phyloP scores from a whole-genome alignment of 2,113 vertebrate genomes.

The Oreotrochilus melanogaster region DNA sequence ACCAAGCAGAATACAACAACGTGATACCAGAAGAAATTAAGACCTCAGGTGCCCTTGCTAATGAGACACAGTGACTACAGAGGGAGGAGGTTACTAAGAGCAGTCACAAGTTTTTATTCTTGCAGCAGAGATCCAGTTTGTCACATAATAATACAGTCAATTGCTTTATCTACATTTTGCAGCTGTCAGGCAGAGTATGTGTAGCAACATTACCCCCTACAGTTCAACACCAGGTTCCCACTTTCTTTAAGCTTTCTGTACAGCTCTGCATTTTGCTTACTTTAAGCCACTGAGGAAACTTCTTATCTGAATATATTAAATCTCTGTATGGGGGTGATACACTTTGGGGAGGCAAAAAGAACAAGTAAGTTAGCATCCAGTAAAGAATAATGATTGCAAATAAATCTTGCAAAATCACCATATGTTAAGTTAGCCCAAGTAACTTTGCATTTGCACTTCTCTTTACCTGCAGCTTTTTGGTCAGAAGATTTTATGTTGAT shows the following conservation, averaged over 20 bases:
- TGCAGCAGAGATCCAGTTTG: background rate
- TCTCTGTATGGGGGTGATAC: background rate
- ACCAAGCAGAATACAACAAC: rapidly evolving
- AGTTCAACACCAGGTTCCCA: conserved; percentile 27
- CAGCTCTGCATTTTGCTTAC: background rate
- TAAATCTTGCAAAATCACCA: background rate
- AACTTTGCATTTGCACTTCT: background rate
- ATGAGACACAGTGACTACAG: rapidly evolving
- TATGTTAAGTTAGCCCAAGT: background rate
- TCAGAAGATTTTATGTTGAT: background rate
- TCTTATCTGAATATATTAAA: background rate
- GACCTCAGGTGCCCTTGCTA: background rate
- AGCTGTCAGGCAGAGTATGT: conserved; percentile 8
- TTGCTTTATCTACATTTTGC: conserved; percentile 21
- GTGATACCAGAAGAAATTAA: rapidly evolving
- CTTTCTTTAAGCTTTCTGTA: background rate
- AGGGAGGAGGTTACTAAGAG: background rate
- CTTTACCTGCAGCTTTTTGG: background rate
- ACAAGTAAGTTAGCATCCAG: background rate
- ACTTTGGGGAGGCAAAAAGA: background rate
- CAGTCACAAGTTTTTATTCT: background rate
- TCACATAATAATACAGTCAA: background rate
- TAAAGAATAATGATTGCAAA: background rate
- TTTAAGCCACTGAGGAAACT: background rate
- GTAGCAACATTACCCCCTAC: conserved; percentile 74